Percentiles rank a stretch among this genome's conserved stretches.
These are phyloP conservation scores for Streptopelia turtur DNA, from an alignment of 2,797 vertebrate genomes.

Conservation along the genomic window DNA sequence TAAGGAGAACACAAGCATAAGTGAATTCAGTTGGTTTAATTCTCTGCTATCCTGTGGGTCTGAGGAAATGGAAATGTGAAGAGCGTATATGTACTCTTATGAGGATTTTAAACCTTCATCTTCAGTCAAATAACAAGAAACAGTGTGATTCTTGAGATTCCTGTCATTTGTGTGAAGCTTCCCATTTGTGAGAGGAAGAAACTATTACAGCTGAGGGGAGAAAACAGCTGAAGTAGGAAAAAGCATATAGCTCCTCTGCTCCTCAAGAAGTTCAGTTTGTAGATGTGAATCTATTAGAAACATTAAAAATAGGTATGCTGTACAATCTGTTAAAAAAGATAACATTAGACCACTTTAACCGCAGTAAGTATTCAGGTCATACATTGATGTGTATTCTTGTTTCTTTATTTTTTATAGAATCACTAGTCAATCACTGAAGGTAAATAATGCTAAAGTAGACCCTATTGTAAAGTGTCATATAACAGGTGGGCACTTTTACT, in stretches of 20 bases:
- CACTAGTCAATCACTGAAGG: background rate
- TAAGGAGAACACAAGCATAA: accelerated
- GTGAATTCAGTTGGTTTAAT: background rate
- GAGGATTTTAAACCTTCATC: background rate
- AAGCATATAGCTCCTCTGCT: background rate
- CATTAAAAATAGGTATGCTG: background rate
- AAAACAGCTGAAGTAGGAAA: background rate
- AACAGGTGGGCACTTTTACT: background rate
- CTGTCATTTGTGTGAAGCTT: background rate
- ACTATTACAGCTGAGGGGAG: background rate
- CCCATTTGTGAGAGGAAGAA: background rate
- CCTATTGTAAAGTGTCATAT: background rate
- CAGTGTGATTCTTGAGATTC: background rate
- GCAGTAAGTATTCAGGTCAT: background rate
- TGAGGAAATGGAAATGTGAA: background rate
- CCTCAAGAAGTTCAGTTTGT: background rate
- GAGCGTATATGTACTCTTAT: background rate
- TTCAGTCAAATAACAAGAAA: background rate
- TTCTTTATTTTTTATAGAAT: background rate
- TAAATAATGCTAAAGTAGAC: background rate
- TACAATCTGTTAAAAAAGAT: background rate
- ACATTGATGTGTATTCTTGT: background rate
- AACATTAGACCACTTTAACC: background rate
- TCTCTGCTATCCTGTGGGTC: background rate
- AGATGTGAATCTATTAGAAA: background rate